These are phyloP conservation scores for Cheilinus undulatus DNA, from an alignment of 2,113 vertebrate genomes.

Conservation along the genomic window DNA sequence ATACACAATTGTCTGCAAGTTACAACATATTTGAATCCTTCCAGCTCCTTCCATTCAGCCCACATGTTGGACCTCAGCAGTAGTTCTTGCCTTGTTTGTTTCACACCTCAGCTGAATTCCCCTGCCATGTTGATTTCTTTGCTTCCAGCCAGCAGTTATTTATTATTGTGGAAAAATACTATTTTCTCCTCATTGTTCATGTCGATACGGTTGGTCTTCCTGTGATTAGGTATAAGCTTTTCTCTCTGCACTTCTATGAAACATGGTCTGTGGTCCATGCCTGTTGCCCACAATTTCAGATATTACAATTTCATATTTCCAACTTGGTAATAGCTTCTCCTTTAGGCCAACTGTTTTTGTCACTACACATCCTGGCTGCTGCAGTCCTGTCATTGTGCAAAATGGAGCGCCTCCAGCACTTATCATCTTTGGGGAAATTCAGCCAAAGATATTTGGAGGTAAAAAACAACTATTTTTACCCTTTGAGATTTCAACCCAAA, in stretches of 20 bases:
- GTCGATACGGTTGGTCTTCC: not conserved
- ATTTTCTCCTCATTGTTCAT: constrained; percentile 5
- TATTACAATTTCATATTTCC: constrained; percentile 48
- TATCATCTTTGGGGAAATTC: constrained; percentile 44
- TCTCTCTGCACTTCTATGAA: constrained; percentile 18
- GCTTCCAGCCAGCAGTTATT: not conserved
- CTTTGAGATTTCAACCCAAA: constrained; percentile 14
- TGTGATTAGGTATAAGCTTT: constrained; percentile 1
- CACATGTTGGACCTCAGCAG: not conserved
- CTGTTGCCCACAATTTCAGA: constrained; percentile 26
- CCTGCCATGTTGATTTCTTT: not conserved
- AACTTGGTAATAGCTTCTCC: constrained; percentile 45
- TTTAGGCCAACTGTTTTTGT: constrained; percentile 40
- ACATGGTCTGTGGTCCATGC: constrained; percentile 12
- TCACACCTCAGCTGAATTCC: not conserved
- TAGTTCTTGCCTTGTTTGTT: not conserved
- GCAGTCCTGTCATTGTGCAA: constrained; percentile 49
- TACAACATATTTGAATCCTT: not conserved
- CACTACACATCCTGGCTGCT: constrained; percentile 18
- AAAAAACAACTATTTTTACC: constrained; percentile 16
- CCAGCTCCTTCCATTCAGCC: not conserved
- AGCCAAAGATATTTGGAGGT: constrained; percentile 29
- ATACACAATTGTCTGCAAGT: not conserved
- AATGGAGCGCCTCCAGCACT: constrained; percentile 47
- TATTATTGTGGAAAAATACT: not conserved